A percentile compares a stretch with the other conserved stretches of the same genome.
These are phyloP conservation scores for Camelus dromedarius DNA, from an alignment of 2,113 vertebrate species.

Conservation along the genomic window DNA sequence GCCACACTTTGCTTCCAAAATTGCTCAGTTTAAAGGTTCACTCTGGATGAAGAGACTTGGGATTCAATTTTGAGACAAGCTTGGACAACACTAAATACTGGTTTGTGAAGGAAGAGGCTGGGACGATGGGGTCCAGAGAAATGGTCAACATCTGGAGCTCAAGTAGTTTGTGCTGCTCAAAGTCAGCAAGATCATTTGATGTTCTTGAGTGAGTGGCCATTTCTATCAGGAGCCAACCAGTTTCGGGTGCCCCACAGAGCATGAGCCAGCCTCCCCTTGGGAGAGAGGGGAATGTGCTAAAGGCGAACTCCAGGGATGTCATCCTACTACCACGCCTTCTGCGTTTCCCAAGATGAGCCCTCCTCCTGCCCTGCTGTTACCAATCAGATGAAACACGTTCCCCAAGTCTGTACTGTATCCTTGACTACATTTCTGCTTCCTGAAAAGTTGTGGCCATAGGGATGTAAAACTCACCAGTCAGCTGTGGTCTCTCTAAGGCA, in stretches of 20 bases:
- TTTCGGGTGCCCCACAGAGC: not conserved
- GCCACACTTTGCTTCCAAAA: not conserved
- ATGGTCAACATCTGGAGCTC: not conserved
- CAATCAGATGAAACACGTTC: not conserved
- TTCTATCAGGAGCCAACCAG: not conserved
- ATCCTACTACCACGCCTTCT: not conserved
- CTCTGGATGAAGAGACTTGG: not conserved
- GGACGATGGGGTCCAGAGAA: not conserved
- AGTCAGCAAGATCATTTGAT: not conserved
- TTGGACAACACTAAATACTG: not conserved
- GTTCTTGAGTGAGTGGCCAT: not conserved
- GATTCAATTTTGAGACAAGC: not conserved
- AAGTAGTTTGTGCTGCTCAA: not conserved
- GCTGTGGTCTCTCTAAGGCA: not conserved
- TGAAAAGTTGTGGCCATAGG: not conserved
- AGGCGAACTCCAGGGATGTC: not conserved
- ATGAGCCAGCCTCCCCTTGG: not conserved
- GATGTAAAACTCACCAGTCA: not conserved
- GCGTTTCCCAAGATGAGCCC: not conserved
- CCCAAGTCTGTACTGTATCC: not conserved
- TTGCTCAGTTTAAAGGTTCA: not conserved
- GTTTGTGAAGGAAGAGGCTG: not conserved
- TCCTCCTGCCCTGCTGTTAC: not conserved
- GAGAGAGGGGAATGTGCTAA: not conserved
- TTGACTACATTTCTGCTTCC: constrained; percentile 4